Conservation (phyloP, 2,797 vertebrate genomes). For the Valencia hispanica region DNA sequence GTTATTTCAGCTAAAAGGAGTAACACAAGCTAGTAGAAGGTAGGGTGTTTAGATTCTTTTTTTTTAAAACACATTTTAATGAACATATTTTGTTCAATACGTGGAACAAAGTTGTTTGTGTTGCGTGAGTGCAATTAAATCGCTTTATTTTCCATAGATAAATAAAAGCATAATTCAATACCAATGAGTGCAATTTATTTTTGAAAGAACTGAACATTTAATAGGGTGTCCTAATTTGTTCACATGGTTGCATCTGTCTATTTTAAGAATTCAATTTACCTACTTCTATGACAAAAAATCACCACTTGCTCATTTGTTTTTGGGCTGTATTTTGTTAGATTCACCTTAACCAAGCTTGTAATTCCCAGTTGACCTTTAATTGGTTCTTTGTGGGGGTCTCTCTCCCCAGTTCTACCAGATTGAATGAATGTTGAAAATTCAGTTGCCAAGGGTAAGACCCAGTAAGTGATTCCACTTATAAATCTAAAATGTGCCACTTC, state of each 20-base stretch:
- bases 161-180: background rate
- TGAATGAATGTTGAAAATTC: conserved; percentile 72
- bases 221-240: background rate
- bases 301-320: conserved; percentile 31
- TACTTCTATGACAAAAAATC: conserved; percentile 28
- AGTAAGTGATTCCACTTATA: conserved; percentile 79
- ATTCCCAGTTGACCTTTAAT: conserved; percentile 64
- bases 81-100: background rate
- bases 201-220: background rate
- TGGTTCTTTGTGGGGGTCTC: conserved; percentile 51
- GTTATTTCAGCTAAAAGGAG: too few species aligned
- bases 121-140: background rate
- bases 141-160: background rate
- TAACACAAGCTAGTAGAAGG: background rate
- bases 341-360: conserved; percentile 66
- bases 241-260: background rate
- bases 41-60: background rate
- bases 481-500: conserved; percentile 81
- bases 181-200: background rate
- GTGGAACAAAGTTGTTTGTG: background rate
- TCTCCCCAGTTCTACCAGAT: conserved; percentile 40
- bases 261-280: conserved; percentile 11
- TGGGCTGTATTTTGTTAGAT: conserved; percentile 45
- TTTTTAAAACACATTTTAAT: background rate
- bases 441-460: conserved; percentile 76